These are phyloP conservation scores for Nothobranchius kuhntae DNA, from an alignment of 2,113 vertebrate genomes.

Conservation along the genomic window DNA sequence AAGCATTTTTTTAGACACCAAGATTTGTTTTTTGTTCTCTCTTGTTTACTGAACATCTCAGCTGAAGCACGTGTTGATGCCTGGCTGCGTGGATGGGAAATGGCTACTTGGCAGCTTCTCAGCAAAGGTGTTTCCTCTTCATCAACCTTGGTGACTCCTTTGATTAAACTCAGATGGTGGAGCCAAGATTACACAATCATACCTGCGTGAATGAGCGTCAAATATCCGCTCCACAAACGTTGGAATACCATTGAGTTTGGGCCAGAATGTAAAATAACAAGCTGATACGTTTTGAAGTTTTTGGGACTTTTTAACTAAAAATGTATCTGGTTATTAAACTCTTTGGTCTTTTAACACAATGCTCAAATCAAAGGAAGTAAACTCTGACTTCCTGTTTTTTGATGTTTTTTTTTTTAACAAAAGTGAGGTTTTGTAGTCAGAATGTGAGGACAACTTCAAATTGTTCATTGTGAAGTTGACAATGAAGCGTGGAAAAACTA, in stretches of 20 bases:
- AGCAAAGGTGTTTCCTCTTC: constrained; percentile 69
- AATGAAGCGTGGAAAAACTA: neutral
- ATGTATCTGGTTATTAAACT: neutral
- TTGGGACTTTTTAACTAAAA: too few relatives aligned
- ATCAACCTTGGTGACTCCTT: constrained; percentile 32
- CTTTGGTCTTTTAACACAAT: constrained; percentile 44
- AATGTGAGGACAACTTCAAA: neutral
- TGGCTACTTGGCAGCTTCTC: constrained; percentile 44
- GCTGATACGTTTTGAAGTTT: too few relatives aligned
- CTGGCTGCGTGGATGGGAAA: constrained; percentile 36
- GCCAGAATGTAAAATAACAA: too few relatives aligned
- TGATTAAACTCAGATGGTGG: constrained; percentile 33
- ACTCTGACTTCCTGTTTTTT: constrained; percentile 71
- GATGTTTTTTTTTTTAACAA: constrained; percentile 14
- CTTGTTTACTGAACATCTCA: neutral
- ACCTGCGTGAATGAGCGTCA: neutral
- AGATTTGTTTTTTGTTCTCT: too few relatives aligned
- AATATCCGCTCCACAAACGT: neutral
- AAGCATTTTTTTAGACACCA: too few relatives aligned
- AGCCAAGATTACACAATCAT: constrained; percentile 16
- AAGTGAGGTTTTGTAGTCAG: constrained; percentile 9
- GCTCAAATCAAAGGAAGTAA: constrained; percentile 65
- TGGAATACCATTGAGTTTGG: neutral
- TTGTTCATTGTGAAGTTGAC: neutral
- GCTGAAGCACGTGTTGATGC: neutral